Evolutionary conservation across 2,113 vertebrate genomes (phyloP).

Genomic region (Boulengeromyrus knoepffleri): DNA sequence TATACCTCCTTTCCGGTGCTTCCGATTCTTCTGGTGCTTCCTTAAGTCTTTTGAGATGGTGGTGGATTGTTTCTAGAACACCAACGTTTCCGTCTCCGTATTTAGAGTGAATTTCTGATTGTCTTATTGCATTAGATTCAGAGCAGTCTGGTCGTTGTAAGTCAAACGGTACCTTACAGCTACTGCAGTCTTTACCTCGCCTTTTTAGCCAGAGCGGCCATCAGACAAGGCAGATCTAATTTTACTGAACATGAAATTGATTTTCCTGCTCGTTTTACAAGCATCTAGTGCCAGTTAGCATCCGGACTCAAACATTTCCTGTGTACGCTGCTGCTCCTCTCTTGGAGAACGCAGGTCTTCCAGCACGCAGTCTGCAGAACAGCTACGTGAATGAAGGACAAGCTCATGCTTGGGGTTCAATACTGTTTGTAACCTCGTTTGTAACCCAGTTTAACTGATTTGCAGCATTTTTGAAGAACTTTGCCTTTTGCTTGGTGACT

Average conservation of each 20-base stretch:
- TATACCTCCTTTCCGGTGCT: not conserved
- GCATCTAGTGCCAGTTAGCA: not conserved
- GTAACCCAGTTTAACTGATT: not conserved
- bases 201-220: not conserved
- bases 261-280: not conserved
- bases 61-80: not conserved
- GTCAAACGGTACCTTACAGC: not conserved
- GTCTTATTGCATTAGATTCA: not conserved
- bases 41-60: not conserved
- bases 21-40: not conserved
- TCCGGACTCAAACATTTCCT: not conserved
- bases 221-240: not conserved
- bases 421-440: not conserved
- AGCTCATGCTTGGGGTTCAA: too few species aligned
- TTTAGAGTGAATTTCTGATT: not conserved
- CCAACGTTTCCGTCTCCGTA: not conserved
- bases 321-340: not conserved
- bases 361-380: not conserved
- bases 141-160: not conserved
- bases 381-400: too few species aligned
- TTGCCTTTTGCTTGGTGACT: too few species aligned
- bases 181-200: not conserved
- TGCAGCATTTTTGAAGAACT: too few species aligned
- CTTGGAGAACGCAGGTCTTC: not conserved
- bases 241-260: not conserved